Evolutionary conservation across 2,113 vertebrate species (phyloP).

Genomic region (Pterocles orientalis): DNA sequence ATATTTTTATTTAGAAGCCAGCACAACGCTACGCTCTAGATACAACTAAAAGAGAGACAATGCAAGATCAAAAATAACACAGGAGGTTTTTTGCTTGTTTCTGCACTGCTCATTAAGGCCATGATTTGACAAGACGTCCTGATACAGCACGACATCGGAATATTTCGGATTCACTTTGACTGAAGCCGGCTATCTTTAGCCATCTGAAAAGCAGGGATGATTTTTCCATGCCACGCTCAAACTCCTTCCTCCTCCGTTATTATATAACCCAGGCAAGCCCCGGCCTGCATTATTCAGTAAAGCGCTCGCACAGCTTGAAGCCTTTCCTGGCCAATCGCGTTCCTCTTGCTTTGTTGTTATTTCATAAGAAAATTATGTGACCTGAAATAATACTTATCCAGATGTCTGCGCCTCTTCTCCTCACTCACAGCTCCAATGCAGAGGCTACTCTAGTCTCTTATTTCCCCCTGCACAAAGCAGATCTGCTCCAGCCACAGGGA

Average conservation of each 20-base stretch:
- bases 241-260: background rate
- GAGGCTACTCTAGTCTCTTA: background rate
- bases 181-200: background rate
- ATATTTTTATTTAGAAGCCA: background rate
- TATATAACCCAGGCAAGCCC: conserved; percentile 25
- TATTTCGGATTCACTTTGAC: background rate
- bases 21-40: background rate
- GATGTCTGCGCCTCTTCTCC: background rate
- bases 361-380: conserved; percentile 47
- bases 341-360: conserved; percentile 33
- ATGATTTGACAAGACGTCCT: background rate
- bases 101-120: background rate
- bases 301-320: conserved; percentile 10
- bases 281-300: conserved; percentile 8
- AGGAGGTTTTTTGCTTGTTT: background rate
- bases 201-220: background rate
- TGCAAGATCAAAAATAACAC: background rate
- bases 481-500: background rate
- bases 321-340: background rate
- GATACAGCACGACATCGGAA: background rate
- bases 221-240: background rate
- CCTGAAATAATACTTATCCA: conserved; percentile 42
- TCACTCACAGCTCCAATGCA: background rate
- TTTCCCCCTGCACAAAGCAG: background rate
- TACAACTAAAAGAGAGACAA: background rate